Evolutionary conservation across 2,113 vertebrate species (phyloP).

Genomic region (Marcusenius ussheri): DNA sequence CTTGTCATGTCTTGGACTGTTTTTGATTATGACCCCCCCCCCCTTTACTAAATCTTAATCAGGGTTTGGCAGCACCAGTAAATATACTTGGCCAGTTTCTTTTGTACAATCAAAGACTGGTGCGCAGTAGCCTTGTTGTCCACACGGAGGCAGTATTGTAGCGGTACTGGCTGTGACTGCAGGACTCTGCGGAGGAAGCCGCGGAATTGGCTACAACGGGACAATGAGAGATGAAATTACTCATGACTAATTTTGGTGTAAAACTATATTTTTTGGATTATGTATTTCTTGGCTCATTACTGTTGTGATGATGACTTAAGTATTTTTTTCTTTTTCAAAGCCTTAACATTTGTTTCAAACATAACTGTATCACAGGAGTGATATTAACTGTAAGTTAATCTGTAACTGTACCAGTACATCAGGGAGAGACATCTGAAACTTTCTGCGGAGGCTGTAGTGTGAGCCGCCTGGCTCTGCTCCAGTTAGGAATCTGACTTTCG

Average conservation of each 20-base stretch:
- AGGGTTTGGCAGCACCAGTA: slow-evolving; percentile 42
- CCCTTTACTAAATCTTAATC: slow-evolving; percentile 29
- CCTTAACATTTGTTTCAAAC: slow-evolving; percentile 52
- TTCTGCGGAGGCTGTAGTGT: slow-evolving; percentile 43
- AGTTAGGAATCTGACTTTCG: slow-evolving; percentile 9
- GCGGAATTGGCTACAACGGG: slow-evolving; percentile 46
- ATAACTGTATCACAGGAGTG: slow-evolving; percentile 34
- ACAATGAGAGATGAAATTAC: slow-evolving; percentile 40
- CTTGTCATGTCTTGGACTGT: slow-evolving; percentile 43
- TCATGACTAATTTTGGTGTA: slow-evolving; percentile 47
- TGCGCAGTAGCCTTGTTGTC: slow-evolving; percentile 33
- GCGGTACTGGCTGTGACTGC: slow-evolving; percentile 37
- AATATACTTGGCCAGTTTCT: slow-evolving; percentile 59
- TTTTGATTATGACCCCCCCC: slow-evolving; percentile 21
- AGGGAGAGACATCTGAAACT: slow-evolving; percentile 48
- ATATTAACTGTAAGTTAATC: slow-evolving; percentile 43
- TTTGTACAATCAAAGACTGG: slow-evolving; percentile 51
- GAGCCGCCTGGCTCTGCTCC: slow-evolving; percentile 31
- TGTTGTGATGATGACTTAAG: slow-evolving; percentile 23
- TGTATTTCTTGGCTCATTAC: slow-evolving; percentile 45
- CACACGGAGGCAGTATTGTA: slow-evolving; percentile 25
- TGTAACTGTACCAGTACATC: slow-evolving; percentile 45
- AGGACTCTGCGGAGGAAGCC: slow-evolving; percentile 40
- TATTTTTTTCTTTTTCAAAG: slow-evolving; percentile 41
- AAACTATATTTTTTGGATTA: slow-evolving; percentile 44